These are phyloP conservation scores for Holothuria scabra DNA, from an alignment of 53 echinoderm and acorn worm species.

Conservation along the genomic window DNA sequence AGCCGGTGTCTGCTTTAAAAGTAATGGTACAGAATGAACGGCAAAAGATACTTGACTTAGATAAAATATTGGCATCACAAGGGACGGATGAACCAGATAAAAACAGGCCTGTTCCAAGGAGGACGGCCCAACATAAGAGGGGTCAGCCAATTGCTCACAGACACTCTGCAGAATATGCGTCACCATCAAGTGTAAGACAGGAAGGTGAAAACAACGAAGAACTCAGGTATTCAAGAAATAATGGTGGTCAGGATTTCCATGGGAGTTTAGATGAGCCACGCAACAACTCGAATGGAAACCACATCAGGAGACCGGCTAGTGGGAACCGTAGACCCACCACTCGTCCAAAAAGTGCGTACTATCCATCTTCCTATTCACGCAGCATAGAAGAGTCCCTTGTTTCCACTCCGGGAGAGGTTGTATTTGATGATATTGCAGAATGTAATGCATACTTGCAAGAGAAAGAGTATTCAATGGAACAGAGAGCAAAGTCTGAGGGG, in stretches of 20 bases:
- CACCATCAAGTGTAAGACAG: slow-evolving; percentile 39
- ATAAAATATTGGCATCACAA: slow-evolving; percentile 80
- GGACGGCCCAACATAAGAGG: slow-evolving; percentile 40
- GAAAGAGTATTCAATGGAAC: slow-evolving; percentile 55
- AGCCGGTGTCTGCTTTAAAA: slow-evolving; percentile 83
- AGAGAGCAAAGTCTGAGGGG: slow-evolving; percentile 20
- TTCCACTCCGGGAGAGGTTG: slow-evolving; percentile 80
- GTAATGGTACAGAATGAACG: slow-evolving; percentile 71
- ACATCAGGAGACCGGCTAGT: slow-evolving; percentile 48
- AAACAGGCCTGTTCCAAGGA: slow-evolving; percentile 24
- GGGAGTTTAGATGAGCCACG: slow-evolving; percentile 63
- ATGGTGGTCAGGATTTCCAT: neutral
- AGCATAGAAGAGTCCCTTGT: slow-evolving; percentile 77
- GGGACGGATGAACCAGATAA: slow-evolving; percentile 7
- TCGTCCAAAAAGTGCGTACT: slow-evolving; percentile 59
- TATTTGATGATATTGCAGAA: slow-evolving; percentile 96
- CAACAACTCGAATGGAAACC: slow-evolving; percentile 95
- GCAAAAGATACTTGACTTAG: slow-evolving; percentile 82
- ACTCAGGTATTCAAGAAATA: slow-evolving; percentile 48
- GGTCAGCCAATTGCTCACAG: slow-evolving; percentile 5
- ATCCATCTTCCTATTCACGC: slow-evolving; percentile 68
- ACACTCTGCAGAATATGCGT: slow-evolving; percentile 23
- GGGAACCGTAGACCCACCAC: neutral
- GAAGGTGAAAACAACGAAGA: slow-evolving; percentile 37
- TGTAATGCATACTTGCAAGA: slow-evolving; percentile 86